Conservation (phyloP, 2,888 invertebrate species). For the Andrena dorsata region DNA sequence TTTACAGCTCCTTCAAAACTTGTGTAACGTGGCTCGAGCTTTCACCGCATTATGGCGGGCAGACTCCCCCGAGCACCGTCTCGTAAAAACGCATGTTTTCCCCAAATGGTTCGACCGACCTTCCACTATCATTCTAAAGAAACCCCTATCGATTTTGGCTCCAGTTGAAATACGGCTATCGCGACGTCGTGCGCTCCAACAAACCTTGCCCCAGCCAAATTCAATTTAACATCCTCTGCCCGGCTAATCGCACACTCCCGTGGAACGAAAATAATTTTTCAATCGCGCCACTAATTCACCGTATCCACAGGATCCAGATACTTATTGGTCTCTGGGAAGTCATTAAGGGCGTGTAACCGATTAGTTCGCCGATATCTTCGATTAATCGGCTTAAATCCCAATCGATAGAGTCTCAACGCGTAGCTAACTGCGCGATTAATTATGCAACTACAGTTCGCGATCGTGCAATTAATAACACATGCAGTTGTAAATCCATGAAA, state of each 20-base stretch:
- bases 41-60: constrained; percentile 12
- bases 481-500: background rate
- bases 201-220: constrained; percentile 59
- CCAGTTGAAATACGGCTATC: constrained; percentile 56
- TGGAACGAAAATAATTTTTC: background rate
- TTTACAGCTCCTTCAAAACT: constrained; percentile 21
- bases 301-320: background rate
- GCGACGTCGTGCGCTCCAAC: constrained; percentile 32
- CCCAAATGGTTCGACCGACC: constrained; percentile 41
- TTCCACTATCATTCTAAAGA: constrained; percentile 44
- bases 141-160: constrained; percentile 68
- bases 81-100: constrained; percentile 33
- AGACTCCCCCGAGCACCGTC: background rate
- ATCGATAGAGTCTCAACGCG: background rate
- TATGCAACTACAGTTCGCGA: background rate
- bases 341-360: background rate
- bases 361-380: background rate
- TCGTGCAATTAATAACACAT: constrained; percentile 15
- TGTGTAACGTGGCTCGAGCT: background rate
- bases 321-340: constrained; percentile 3
- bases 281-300: background rate
- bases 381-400: constrained; percentile 6
- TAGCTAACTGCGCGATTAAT: constrained; percentile 24
- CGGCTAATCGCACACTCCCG: background rate
- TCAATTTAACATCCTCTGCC: constrained; percentile 33